These are phyloP conservation scores for Mirza zaza DNA, from an alignment of 2,113 vertebrate genomes.

Conservation along the genomic window DNA sequence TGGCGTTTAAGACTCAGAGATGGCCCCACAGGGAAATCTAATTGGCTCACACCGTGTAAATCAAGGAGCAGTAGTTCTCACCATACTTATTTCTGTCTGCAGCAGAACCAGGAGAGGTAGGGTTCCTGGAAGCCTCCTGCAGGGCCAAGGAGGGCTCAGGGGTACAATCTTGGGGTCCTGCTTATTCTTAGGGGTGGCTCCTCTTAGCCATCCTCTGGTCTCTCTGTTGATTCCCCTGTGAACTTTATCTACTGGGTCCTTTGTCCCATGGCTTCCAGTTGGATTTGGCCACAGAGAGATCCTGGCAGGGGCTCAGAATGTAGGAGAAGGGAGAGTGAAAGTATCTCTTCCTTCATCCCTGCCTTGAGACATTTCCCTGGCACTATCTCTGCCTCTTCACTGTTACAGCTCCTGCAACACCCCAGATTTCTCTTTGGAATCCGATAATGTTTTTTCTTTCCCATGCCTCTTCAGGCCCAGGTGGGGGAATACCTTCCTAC, in stretches of 20 bases:
- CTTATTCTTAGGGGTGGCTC: background rate
- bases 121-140: background rate
- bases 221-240: background rate
- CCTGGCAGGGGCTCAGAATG: background rate
- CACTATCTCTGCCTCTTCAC: background rate
- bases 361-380: background rate
- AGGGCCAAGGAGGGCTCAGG: background rate
- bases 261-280: background rate
- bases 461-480: background rate
- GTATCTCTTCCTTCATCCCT: background rate
- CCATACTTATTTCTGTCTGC: background rate
- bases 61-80: background rate
- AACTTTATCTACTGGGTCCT: background rate
- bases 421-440: background rate
- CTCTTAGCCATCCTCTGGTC: too few species aligned
- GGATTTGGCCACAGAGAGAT: background rate
- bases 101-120: background rate
- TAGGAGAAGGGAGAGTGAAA: background rate
- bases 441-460: background rate
- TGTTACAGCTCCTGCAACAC: background rate
- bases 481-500: background rate
- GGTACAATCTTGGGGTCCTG: background rate
- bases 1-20: background rate
- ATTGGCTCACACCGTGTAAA: background rate
- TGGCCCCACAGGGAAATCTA: background rate